Percentiles rank a stretch among this genome's conserved stretches.
phyloP scores from a whole-genome alignment of 2,888 invertebrate species.

The Pandemis corylana region DNA sequence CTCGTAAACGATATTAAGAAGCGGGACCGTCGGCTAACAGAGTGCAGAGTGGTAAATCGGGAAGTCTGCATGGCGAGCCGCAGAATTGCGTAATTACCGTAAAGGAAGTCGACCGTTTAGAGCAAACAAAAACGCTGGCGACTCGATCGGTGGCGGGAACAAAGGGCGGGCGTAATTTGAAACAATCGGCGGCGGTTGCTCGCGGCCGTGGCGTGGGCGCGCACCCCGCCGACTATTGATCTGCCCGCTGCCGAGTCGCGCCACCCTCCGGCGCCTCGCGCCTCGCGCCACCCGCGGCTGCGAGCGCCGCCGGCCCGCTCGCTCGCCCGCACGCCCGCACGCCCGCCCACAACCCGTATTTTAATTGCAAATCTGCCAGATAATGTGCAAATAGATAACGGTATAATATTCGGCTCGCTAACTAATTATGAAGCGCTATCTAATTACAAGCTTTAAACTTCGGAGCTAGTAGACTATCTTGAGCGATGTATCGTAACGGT shows the following conservation, averaged over 20 bases:
- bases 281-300: constrained; percentile 47
- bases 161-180: constrained; percentile 83
- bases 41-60: constrained; percentile 57
- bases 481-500: constrained; percentile 22
- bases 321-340: constrained; percentile 48
- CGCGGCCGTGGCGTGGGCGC: constrained; percentile 75
- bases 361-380: constrained; percentile 85
- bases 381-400: constrained; percentile 85
- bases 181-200: constrained; percentile 81
- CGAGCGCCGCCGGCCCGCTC: constrained; percentile 49
- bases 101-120: constrained; percentile 81
- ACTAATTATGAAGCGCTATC: constrained; percentile 78
- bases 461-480: constrained; percentile 43
- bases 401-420: constrained; percentile 80
- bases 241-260: constrained; percentile 76
- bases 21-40: constrained; percentile 45
- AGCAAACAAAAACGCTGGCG: constrained; percentile 81
- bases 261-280: constrained; percentile 52
- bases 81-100: constrained; percentile 82
- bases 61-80: constrained; percentile 70
- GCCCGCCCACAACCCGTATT: constrained; percentile 74
- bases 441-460: constrained; percentile 61
- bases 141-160: constrained; percentile 82
- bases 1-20: constrained; percentile 62
- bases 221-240: constrained; percentile 83